Evolutionary conservation across 2,888 invertebrate genomes (phyloP), one percentile per base, ranked within the genome.

Genomic region (Apodemia duryi): DNA sequence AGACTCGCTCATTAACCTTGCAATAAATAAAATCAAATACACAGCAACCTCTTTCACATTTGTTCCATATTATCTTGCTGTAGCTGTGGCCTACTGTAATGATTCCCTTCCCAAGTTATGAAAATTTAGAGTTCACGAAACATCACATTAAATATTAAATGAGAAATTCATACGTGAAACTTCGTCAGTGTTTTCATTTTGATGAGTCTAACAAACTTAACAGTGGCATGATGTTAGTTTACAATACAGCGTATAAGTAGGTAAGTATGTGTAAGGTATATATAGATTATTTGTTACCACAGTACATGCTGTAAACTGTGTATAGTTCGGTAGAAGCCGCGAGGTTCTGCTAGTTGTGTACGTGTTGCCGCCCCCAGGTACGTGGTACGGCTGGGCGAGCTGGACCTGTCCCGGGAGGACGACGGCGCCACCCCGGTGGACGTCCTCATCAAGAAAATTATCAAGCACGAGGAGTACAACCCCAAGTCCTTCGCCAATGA

Each of bases 301-400:
- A 6, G 10, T 10, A 43, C 11, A 43, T 11, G 43, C 43, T 4
- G 3, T 11, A 3, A 43, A 11, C 11, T 49, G 11, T 46, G 11
- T 2, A 49, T 13, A 49, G 6, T n/a, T 7, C 6, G n/a, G 49
- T 49, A 49, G 49, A 6, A 5, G 46, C n/a, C 10, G 43, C 43
- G 10, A 49, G 2, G 46, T 7, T 7, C 49, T 49, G 6, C 6
- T 7, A 49, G n/a, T 49, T 1, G n/a, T 13, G 11, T 46, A 46
- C 5, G 11, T 11, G 49, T 21, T 1, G 21, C 49, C 13, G 2
- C 21, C 13, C 4, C 49, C 57, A 95, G 95, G 54, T 93, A 93
- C 70, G 69, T 95, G 4, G 95, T 95, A 0, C 93, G 97, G 0
- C 80, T 97, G 0, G 97, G 97, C 0, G 97, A 97, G 74, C 93